Evolutionary conservation across 2,797 vertebrate genomes (phyloP).

Genomic region (Menidia menidia): DNA sequence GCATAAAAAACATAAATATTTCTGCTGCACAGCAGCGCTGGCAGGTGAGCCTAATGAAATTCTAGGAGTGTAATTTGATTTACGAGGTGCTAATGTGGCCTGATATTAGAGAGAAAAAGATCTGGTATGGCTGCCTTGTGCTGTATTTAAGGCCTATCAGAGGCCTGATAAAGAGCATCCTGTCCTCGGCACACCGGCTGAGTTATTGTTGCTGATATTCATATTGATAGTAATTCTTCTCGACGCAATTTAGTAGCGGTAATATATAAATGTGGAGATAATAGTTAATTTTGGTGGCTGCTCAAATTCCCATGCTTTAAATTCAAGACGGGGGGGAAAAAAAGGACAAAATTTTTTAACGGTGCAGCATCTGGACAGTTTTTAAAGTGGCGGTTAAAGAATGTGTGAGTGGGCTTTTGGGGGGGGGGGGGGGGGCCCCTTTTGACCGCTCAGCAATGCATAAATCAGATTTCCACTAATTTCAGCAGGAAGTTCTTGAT

Average conservation of each 20-base stretch:
- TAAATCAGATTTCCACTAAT: conserved; percentile 69
- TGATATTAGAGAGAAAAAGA: conserved; percentile 84
- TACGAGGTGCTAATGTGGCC: conserved; percentile 84
- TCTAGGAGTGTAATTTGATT: conserved; percentile 85
- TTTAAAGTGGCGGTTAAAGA: conserved; percentile 67
- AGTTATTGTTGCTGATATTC: conserved; percentile 84
- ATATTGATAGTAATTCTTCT: conserved; percentile 84
- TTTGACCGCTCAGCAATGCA: conserved; percentile 60
- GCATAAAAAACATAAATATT: conserved; percentile 83
- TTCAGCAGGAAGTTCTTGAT: conserved; percentile 62
- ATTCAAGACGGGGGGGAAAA: conserved; percentile 57
- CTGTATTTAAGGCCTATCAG: conserved; percentile 84
- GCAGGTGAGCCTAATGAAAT: conserved; percentile 86
- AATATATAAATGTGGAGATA: conserved; percentile 84
- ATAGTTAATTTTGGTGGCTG: conserved; percentile 80
- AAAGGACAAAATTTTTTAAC: conserved; percentile 53
- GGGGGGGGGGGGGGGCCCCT: conserved; percentile 29
- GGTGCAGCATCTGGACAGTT: conserved; percentile 70
- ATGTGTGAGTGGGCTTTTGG: not conserved
- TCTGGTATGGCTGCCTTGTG: conserved; percentile 80
- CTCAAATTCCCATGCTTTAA: conserved; percentile 76
- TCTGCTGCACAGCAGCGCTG: conserved; percentile 76
- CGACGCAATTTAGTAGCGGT: conserved; percentile 80
- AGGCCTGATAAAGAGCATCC: conserved; percentile 81
- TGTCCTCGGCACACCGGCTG: conserved; percentile 76